Conservation (phyloP, 92 coral and sea anemone genomes). For the Plumapathes pennacea region DNA sequence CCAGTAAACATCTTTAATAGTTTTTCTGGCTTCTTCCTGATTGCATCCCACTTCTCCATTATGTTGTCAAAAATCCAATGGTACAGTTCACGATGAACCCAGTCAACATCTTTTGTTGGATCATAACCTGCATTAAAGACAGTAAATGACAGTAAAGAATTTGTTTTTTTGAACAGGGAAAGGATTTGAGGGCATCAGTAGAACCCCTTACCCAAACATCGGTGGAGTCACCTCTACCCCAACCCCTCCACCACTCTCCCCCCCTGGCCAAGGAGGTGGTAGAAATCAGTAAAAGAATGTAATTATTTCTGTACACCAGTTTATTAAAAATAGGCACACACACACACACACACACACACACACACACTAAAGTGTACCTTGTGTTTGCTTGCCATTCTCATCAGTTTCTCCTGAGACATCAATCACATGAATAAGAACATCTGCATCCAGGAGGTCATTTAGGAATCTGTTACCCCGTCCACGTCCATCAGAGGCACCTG, state of each 20-base stretch:
- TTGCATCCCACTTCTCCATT: slow-evolving; percentile 75
- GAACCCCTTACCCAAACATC: no score
- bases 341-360: no score
- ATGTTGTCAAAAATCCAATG: slow-evolving; percentile 78
- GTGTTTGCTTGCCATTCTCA: slow-evolving; percentile 71
- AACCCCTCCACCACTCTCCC: no score
- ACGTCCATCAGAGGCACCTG: slow-evolving; percentile 87
- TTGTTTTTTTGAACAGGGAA: no score
- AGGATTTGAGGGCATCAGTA: no score
- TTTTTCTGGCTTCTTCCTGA: slow-evolving; percentile 72
- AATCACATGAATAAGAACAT: slow-evolving; percentile 79
- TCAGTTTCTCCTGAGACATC: slow-evolving; percentile 86
- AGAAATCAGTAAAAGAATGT: no score
- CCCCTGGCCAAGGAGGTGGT: no score
- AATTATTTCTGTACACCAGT: no score
- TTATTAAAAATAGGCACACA: no score
- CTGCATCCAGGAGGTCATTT: slow-evolving; percentile 82
- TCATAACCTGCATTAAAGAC: slow-evolving; percentile 61
- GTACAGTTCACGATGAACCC: slow-evolving; percentile 77
- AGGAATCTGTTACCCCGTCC: slow-evolving; percentile 79
- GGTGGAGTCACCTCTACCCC: no score
- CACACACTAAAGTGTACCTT: slow-evolving; percentile 44
- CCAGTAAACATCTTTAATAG: slow-evolving; percentile 76
- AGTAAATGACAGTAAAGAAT: background rate
- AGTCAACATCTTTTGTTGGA: slow-evolving; percentile 71